Evolutionary conservation across 1,140 invertebrate genomes (phyloP).

Genomic region (Heliconius eleuchia): DNA sequence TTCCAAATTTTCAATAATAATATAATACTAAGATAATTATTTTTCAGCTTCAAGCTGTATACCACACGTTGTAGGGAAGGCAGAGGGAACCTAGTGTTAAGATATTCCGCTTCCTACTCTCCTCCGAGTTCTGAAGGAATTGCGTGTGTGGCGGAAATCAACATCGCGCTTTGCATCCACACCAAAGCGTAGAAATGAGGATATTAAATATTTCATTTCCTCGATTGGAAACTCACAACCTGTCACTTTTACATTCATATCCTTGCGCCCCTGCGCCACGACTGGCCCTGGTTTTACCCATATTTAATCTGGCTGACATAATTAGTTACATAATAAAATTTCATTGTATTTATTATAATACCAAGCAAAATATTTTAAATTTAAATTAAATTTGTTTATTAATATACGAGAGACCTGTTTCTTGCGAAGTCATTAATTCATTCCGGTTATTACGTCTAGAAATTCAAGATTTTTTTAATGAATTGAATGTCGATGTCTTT

Average conservation of each 20-base stretch:
- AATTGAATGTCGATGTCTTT: background rate
- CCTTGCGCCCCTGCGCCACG: too few species aligned
- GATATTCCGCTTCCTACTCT: background rate
- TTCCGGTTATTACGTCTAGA: background rate
- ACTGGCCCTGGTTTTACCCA: too few species aligned
- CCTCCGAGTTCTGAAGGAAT: background rate
- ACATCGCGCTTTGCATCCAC: background rate
- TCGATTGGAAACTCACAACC: background rate
- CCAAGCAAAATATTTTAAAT: background rate
- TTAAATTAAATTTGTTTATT: background rate
- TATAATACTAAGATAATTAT: too few species aligned
- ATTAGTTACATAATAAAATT: background rate
- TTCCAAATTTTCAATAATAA: too few species aligned
- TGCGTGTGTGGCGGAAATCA: background rate
- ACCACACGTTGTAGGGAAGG: too few species aligned
- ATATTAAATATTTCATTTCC: background rate
- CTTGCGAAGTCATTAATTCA: constrained; percentile 4
- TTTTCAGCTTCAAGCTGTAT: too few species aligned
- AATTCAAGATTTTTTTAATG: background rate
- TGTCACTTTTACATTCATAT: too few species aligned
- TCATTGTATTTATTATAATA: background rate
- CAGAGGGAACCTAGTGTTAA: background rate
- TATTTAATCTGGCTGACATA: too few species aligned
- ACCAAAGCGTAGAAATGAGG: background rate
- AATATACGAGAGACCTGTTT: background rate